phyloP scores from a whole-genome alignment of 2,113 vertebrate species.

The Echinops telfairi region DNA sequence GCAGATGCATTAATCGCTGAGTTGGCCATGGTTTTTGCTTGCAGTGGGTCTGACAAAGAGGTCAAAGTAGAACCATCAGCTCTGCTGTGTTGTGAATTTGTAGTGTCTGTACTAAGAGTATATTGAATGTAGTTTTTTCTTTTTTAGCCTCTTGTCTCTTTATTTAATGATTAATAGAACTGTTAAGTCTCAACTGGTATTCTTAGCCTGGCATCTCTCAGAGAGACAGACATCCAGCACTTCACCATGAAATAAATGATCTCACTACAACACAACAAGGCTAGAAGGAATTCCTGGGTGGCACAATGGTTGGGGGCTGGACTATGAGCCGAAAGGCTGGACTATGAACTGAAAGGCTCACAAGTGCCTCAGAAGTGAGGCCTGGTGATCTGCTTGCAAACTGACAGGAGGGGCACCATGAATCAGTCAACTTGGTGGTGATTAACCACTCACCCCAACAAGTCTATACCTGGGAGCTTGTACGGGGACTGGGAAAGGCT shows the following conservation, averaged over 20 bases:
- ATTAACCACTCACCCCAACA: neutral
- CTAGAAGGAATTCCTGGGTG: neutral
- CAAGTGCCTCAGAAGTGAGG: neutral
- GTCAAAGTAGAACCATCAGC: neutral
- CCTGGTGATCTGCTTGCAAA: neutral
- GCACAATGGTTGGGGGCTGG: neutral
- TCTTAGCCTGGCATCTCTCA: slow-evolving; percentile 4
- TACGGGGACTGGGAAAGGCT: neutral
- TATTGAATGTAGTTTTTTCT: neutral
- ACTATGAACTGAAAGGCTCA: neutral
- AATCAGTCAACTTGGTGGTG: neutral
- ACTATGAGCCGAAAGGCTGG: neutral
- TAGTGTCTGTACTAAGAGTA: neutral
- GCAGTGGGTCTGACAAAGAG: neutral
- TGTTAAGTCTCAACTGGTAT: neutral
- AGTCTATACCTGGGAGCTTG: neutral
- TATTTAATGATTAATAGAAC: slow-evolving; percentile 48
- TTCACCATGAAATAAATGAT: neutral
- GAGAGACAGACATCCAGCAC: slow-evolving; percentile 1
- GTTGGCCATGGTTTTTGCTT: slow-evolving; percentile 15
- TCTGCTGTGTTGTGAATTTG: neutral
- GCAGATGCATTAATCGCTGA: neutral
- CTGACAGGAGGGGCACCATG: neutral
- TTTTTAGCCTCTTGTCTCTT: neutral
- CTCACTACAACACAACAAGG: neutral